These are phyloP conservation scores for Lophotis ruficrista DNA, from an alignment of 2,113 vertebrate species.

Conservation along the genomic window DNA sequence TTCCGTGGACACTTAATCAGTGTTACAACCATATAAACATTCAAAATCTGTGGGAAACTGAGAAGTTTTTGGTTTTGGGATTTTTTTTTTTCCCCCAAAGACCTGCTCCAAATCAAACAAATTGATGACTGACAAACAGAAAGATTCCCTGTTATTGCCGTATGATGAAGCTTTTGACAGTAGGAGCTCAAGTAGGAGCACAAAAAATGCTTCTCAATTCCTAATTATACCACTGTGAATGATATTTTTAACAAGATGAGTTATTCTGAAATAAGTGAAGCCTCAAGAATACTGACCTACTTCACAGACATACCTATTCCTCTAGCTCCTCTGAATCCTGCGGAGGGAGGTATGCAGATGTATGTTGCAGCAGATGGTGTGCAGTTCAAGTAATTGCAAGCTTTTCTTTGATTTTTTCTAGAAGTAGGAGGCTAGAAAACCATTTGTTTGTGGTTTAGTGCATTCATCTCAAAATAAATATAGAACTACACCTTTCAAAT, in stretches of 20 bases:
- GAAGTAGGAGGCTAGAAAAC: conserved; percentile 60
- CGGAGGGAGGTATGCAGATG: conserved; percentile 6
- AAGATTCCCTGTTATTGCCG: neutral
- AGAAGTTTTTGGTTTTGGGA: neutral
- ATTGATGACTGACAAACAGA: neutral
- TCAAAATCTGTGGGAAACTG: neutral
- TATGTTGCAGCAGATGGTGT: conserved; percentile 35
- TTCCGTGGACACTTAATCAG: neutral
- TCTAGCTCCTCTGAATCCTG: neutral
- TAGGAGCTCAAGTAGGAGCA: neutral
- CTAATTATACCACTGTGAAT: neutral
- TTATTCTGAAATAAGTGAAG: conserved; percentile 37
- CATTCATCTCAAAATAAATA: conserved; percentile 70
- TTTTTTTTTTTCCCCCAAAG: neutral
- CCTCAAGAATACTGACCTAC: neutral
- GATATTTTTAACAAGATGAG: conserved; percentile 8
- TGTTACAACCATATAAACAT: neutral
- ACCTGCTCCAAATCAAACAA: neutral
- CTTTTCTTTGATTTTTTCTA: conserved; percentile 58
- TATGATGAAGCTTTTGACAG: neutral
- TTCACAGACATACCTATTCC: neutral
- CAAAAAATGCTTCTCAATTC: neutral
- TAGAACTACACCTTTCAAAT: conserved; percentile 71
- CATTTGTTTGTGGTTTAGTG: conserved; percentile 73
- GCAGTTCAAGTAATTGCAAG: conserved; percentile 70